These are phyloP conservation scores for Urophycis tenuis DNA, from an alignment of 2,797 vertebrate genomes.

Conservation along the genomic window DNA sequence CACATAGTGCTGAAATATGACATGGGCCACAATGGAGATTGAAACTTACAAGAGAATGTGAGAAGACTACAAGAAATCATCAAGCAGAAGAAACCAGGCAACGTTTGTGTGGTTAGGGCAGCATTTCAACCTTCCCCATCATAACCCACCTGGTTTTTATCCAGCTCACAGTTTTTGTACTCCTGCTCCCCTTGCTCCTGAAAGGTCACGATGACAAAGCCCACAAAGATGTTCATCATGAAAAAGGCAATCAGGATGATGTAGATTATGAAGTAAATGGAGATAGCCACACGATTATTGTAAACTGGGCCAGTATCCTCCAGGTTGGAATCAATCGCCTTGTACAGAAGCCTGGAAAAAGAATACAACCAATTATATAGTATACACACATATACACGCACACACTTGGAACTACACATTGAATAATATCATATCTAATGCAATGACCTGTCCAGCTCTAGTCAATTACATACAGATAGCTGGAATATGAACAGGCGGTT, in stretches of 20 bases:
- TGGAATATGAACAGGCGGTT: too few species aligned
- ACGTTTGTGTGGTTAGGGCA: too few species aligned
- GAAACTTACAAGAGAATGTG: too few species aligned
- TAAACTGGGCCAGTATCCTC: constrained; percentile 83
- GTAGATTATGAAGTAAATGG: constrained; percentile 88
- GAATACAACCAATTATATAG: background rate
- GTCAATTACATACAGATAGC: background rate
- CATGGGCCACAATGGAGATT: too few species aligned
- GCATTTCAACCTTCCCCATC: background rate
- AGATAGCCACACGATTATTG: constrained; percentile 82
- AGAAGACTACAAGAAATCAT: too few species aligned
- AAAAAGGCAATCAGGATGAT: constrained; percentile 94
- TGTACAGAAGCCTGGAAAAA: constrained; percentile 78
- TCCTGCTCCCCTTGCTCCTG: constrained; percentile 91
- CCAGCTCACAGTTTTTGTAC: constrained; percentile 88
- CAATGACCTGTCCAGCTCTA: background rate
- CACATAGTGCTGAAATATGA: too few species aligned
- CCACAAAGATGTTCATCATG: constrained; percentile 97
- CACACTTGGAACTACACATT: background rate
- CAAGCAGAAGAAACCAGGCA: too few species aligned
- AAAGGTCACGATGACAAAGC: constrained; percentile 90
- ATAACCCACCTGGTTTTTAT: constrained; percentile 85
- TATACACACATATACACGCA: background rate
- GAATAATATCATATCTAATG: background rate
- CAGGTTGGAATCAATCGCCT: constrained; percentile 82